Percentiles rank a stretch among this genome's conserved stretches.
Evolutionary conservation across 2,797 vertebrate genomes (phyloP).

Genomic region (Crenuchus spilurus): DNA sequence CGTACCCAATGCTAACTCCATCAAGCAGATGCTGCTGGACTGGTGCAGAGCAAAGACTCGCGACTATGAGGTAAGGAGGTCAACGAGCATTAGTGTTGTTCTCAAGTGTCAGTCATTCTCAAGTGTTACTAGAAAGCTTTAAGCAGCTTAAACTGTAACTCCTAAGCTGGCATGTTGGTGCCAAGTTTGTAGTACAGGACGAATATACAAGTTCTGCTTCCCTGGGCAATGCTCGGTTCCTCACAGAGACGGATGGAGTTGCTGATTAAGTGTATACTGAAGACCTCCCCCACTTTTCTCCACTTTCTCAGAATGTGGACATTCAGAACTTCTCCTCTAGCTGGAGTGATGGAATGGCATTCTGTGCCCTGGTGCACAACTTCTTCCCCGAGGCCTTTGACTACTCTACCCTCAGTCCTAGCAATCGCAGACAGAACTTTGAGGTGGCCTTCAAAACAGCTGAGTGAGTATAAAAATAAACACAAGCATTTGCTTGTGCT

Average conservation of each 20-base stretch:
- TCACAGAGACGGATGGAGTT: too few relatives aligned
- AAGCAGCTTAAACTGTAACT: background rate
- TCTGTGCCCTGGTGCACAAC: constrained; percentile 96
- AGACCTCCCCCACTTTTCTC: too few relatives aligned
- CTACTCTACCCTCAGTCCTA: constrained; percentile 87
- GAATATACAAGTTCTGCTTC: background rate
- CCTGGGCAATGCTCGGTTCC: background rate
- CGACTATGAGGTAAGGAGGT: constrained; percentile 86
- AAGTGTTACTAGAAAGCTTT: background rate
- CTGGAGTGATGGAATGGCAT: constrained; percentile 98
- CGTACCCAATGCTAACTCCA: constrained; percentile 94
- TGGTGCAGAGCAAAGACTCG: constrained; percentile 97
- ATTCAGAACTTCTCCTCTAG: constrained; percentile 99
- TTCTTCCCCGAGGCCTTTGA: constrained; percentile 97
- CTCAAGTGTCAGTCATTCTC: background rate
- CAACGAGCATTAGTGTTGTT: background rate
- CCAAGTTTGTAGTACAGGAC: background rate
- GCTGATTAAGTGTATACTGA: too few relatives aligned
- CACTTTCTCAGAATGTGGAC: constrained; percentile 83
- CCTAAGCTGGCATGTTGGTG: background rate
- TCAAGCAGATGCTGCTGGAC: constrained; percentile 98
- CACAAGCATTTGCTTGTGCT: background rate
- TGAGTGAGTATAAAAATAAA: constrained; percentile 83
- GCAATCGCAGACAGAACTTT: constrained; percentile 94
- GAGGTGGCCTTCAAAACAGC: constrained; percentile 93